Base-by-base conservation (phyloP, 2,888 invertebrate species). In the Autographa pulchrina region DNA sequence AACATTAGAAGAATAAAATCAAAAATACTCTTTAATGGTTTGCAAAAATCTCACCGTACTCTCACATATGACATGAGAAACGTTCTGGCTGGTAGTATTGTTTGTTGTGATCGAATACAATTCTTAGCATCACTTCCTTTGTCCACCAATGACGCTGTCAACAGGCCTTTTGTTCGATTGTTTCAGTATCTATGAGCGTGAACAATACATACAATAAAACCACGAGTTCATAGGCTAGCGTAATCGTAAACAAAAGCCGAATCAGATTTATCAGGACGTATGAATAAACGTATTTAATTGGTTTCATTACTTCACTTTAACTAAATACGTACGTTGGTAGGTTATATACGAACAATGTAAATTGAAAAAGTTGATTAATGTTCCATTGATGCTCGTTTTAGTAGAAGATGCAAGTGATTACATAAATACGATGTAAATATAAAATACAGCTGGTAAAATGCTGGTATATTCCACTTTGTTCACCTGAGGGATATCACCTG, bases 81-180 rank as follows among this genome's bases (percentile, higher is more conserved):
- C 60, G 63, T 74, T 32, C 58, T 73, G 59, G 58, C 64, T 66
- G 16, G 14, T 35, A 68, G 64, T 56, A 77, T 72, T 70, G 74
- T 75, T 81, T 83, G 77, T 81, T 75, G 54, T 71, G 69, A 65
- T 73, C 59, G 25, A 56, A 72, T 63, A 60, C 59, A 72, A 70
- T 82, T 78, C 79, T 75, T 70, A 41, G 71, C 65, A 62, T 68
- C 52, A 64, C 62, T 25, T 66, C 71, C 65, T 83, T 79, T 78
- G 78, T 82, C 72, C 81, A 74, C 72, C 72, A 63, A 70, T 64
- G 72, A 70, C 68, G 78, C 70, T 84, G 81, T 85, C 82, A 87
- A 85, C 84, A 83, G 41, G 69, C 62, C 77, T 82, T 83, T 88
- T 82, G 88, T 89, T 83, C 72, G 61, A 87, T 87, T 89, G 85